Conservation (phyloP, 2,888 invertebrate genomes). For the Gandaritis pyraliata region DNA sequence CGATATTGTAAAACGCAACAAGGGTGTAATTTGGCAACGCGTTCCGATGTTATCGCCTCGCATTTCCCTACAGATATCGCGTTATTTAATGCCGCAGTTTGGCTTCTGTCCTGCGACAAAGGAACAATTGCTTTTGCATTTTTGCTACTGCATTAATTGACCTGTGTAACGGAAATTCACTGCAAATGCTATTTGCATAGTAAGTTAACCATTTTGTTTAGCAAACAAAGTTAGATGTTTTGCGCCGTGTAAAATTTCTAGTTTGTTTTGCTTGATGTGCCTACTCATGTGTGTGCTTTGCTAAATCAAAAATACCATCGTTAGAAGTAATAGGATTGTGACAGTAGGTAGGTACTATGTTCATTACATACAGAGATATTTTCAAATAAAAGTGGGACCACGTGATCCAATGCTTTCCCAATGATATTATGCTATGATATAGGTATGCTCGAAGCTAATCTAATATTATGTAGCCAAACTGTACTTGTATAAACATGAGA, state of each 20-base stretch:
- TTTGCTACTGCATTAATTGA: constrained; percentile 54
- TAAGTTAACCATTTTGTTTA: constrained; percentile 17
- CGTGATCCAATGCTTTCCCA: too few relatives aligned
- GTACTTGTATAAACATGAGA: too few relatives aligned
- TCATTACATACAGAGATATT: too few relatives aligned
- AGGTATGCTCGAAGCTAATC: neutral
- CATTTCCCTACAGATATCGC: constrained; percentile 76
- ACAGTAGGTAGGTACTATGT: too few relatives aligned
- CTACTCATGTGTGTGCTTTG: neutral
- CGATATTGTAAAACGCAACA: constrained; percentile 74
- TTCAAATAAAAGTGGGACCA: too few relatives aligned
- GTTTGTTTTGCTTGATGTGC: neutral
- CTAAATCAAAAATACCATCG: too few relatives aligned
- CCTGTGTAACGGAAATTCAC: constrained; percentile 31
- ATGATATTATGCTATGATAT: too few relatives aligned
- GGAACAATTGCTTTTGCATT: constrained; percentile 54
- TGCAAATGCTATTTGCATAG: constrained; percentile 25
- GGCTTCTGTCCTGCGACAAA: constrained; percentile 62
- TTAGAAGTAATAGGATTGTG: too few relatives aligned
- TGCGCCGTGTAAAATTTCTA: constrained; percentile 5
- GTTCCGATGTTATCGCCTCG: constrained; percentile 72
- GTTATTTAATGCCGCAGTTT: constrained; percentile 78
- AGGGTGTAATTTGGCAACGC: constrained; percentile 81
- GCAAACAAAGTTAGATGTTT: constrained; percentile 14
- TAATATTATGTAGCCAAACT: neutral